Base-by-base conservation (phyloP, 2,888 invertebrate species). In the Nebria salina region DNA sequence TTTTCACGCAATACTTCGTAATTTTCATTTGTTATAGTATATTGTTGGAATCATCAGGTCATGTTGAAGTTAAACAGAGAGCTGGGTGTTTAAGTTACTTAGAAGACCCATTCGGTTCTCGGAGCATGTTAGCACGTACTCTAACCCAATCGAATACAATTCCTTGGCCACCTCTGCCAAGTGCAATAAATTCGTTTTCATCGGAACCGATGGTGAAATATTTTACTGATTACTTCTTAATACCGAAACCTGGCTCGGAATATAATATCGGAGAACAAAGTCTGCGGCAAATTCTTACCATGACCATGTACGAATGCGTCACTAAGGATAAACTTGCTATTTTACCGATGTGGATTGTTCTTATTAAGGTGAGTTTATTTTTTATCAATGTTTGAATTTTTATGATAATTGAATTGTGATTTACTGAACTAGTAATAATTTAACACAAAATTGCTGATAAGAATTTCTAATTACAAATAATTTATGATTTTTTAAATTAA, bases 61-160 rank as follows among this genome's bases (percentile, higher is more conserved):
- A 93, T 70, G 90, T 98, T 65, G 94, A 95, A 86, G 95, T 98
- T 13, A 97, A 98, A 87, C 96, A 97, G 86, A 92, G 95, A 84
- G 96, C 96, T 1, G 97, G 97, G 11, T 96, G 96, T 86, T 91
- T 97, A 7, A 95, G 97, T 0, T 96, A 97, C 88, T 89, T 93
- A 20, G 95, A 95, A 87, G 97, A 98, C 90, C 97, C 97, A 0
- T 90, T 93, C 85, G 95, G 96, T 1, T 93, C 94, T 86, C 93
- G 94, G 86, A 95, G 95, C 83, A 91, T 96, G 78, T 89, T 96
- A 75, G 95, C 96, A 0, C 94, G 95, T 85, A 94, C 95, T 0
- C 88, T 96, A n/a, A 96, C 96, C 0, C 92, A 94, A 43, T 95
- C 95, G 84, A 91, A 91, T 82, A 89, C 92, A 75, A 91, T 92